These are phyloP conservation scores for Lota lota DNA, from an alignment of 2,113 vertebrate species.

Conservation along the genomic window DNA sequence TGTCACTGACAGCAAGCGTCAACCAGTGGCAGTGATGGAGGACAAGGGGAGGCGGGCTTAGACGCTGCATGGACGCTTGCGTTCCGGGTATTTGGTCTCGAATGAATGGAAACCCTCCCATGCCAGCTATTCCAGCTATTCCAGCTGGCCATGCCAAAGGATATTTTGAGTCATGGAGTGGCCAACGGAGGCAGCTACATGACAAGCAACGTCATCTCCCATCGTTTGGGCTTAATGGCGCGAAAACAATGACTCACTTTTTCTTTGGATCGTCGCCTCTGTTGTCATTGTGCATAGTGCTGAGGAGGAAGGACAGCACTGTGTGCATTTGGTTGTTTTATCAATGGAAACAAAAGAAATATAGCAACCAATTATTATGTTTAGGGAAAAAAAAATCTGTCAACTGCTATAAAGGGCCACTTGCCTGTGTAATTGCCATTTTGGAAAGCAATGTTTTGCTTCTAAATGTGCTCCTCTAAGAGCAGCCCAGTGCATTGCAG, in stretches of 20 bases:
- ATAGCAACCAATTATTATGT: constrained; percentile 26
- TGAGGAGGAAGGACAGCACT: no score
- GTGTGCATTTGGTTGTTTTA: no score
- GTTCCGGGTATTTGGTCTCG: no score
- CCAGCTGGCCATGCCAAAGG: constrained; percentile 45
- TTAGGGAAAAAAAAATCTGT: constrained; percentile 35
- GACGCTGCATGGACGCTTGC: no score
- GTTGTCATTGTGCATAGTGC: not conserved
- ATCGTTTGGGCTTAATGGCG: no score
- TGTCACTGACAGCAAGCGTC: constrained; percentile 55
- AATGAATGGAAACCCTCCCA: not conserved
- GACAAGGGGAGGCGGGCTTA: constrained; percentile 3
- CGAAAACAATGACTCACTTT: no score
- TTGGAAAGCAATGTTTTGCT: constrained; percentile 30
- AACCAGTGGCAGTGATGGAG: constrained; percentile 54
- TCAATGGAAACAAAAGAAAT: constrained; percentile 6
- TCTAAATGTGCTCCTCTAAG: constrained; percentile 7
- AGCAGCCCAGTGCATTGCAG: constrained; percentile 30
- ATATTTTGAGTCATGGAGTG: constrained; percentile 23
- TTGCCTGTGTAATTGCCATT: constrained; percentile 46
- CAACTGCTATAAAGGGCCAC: constrained; percentile 40
- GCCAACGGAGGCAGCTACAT: not conserved
- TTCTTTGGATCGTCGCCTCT: not conserved
- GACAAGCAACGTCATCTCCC: no score
- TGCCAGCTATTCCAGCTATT: constrained; percentile 38